Evolutionary conservation across 2,888 invertebrate genomes (phyloP).

Genomic region (Dynastes hyllus): DNA sequence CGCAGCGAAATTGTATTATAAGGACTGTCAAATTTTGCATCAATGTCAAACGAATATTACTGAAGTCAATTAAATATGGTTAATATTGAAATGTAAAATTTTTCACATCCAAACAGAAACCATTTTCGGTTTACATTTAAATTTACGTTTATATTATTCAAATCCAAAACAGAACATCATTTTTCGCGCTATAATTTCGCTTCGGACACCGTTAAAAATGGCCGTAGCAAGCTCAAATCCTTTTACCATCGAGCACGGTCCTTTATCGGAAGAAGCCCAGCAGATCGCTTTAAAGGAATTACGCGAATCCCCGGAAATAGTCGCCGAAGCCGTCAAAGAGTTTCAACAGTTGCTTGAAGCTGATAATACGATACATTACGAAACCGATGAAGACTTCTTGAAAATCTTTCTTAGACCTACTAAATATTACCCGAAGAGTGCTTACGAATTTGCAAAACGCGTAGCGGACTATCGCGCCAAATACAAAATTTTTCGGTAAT

Average conservation of each 20-base stretch:
- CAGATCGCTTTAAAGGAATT: slow-evolving; percentile 78
- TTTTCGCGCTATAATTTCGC: no score
- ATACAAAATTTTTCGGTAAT: slow-evolving; percentile 78
- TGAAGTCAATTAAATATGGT: no score
- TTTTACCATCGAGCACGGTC: slow-evolving; percentile 69
- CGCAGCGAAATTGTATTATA: no score
- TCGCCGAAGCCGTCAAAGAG: slow-evolving; percentile 76
- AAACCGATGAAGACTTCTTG: slow-evolving; percentile 85
- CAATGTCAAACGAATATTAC: no score
- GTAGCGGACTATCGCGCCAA: slow-evolving; percentile 84
- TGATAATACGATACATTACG: slow-evolving; percentile 79
- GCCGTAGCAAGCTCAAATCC: slow-evolving; percentile 34
- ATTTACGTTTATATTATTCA: no score
- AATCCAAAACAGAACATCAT: no score
- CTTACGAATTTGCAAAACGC: slow-evolving; percentile 85
- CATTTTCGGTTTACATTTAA: no score
- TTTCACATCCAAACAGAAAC: no score
- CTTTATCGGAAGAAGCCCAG: slow-evolving; percentile 74
- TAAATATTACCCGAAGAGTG: slow-evolving; percentile 89
- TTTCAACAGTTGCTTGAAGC: slow-evolving; percentile 77
- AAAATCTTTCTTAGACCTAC: slow-evolving; percentile 86
- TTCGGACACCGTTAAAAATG: not conserved
- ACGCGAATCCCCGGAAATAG: slow-evolving; percentile 81
- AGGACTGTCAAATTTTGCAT: no score
- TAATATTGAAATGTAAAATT: no score